Conservation (phyloP, 2,113 vertebrate species). For the Rhynchopsitta pachyrhyncha region DNA sequence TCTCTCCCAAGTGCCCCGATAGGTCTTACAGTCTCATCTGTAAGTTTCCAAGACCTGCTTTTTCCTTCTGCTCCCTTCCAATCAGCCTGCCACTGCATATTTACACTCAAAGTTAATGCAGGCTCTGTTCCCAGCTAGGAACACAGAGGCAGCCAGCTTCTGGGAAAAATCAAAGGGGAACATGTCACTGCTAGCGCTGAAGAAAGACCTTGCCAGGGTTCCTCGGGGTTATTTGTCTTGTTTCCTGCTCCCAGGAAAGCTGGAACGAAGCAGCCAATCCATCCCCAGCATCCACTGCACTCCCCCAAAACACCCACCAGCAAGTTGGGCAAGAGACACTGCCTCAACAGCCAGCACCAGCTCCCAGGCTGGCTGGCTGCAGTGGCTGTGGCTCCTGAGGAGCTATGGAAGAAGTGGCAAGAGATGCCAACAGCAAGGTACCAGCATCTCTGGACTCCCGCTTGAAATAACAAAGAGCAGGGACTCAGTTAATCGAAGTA, state of each 20-base stretch:
- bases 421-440: neutral
- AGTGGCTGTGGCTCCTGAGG: neutral
- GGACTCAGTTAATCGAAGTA: neutral
- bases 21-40: neutral
- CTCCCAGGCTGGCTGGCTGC: neutral
- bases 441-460: neutral
- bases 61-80: neutral
- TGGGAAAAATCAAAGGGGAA: neutral
- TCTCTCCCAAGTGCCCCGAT: neutral
- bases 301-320: slow-evolving; percentile 16
- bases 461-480: neutral
- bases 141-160: neutral
- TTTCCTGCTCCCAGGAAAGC: slow-evolving; percentile 2
- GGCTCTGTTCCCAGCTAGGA: neutral
- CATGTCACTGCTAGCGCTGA: neutral
- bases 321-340: neutral
- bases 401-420: neutral
- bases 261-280: slow-evolving; percentile 24
- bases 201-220: neutral
- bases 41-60: neutral
- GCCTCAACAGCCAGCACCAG: neutral
- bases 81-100: neutral
- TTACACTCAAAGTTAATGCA: neutral
- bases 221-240: slow-evolving; percentile 1
- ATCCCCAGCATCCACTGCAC: neutral